phyloP scores from a whole-genome alignment of 2,113 vertebrate genomes.

The Strigops habroptila region DNA sequence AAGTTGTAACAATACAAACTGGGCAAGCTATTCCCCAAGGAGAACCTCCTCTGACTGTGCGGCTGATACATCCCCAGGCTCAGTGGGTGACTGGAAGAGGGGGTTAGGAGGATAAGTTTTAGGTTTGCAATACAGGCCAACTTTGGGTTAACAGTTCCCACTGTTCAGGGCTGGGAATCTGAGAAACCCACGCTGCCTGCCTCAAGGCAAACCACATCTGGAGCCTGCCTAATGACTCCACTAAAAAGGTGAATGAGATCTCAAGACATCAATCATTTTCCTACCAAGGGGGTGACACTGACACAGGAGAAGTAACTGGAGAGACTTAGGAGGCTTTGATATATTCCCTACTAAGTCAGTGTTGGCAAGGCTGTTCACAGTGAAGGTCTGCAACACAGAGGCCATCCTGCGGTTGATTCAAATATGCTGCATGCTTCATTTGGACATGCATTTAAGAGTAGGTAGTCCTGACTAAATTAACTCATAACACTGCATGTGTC shows the following conservation, averaged over 20 bases:
- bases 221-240: not conserved
- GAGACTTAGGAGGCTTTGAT: not conserved
- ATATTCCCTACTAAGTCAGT: not conserved
- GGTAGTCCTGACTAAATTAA: rapidly evolving
- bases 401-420: not conserved
- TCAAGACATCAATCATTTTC: not conserved
- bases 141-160: not conserved
- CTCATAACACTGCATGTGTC: not conserved
- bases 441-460: rapidly evolving
- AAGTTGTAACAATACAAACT: slow-evolving; percentile 26
- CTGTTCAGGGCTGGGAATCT: not conserved
- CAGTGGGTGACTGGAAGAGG: not conserved
- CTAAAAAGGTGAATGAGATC: not conserved
- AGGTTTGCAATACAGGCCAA: not conserved
- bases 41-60: not conserved
- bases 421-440: not conserved
- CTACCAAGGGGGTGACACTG: rapidly evolving
- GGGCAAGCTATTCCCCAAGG: not conserved
- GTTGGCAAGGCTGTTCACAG: not conserved
- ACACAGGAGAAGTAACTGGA: not conserved
- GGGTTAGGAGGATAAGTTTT: not conserved
- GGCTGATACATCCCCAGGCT: not conserved
- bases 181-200: not conserved
- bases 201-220: not conserved
- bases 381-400: rapidly evolving